A percentile compares a stretch with the other conserved stretches of the same genome.
Conservation (phyloP, 2,113 vertebrate genomes). For the Cettia cetti region DNA sequence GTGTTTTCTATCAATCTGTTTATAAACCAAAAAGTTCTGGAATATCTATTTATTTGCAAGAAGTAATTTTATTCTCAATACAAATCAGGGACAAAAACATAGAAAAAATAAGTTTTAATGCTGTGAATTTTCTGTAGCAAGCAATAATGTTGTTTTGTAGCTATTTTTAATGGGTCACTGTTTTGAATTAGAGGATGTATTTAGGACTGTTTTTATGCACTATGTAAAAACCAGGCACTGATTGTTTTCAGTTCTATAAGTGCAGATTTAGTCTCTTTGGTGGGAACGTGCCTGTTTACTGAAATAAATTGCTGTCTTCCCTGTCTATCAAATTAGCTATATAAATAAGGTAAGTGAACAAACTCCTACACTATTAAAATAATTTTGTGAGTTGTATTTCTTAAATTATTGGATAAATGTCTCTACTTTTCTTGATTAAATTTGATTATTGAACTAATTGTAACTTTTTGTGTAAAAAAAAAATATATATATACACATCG, state of each 20-base stretch:
- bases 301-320: not conserved
- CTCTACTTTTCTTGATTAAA: not conserved
- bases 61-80: not conserved
- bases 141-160: not conserved
- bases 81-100: not conserved
- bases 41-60: not conserved
- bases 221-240: not conserved
- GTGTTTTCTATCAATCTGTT: not conserved
- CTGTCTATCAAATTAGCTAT: not conserved
- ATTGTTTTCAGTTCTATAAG: not conserved
- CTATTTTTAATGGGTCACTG: not conserved
- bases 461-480: conserved; percentile 7
- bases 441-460: not conserved
- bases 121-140: not conserved
- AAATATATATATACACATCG: no score
- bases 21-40: not conserved
- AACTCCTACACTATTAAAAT: not conserved
- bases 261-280: not conserved
- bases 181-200: not conserved
- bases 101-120: not conserved
- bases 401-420: not conserved
- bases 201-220: not conserved
- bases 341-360: not conserved
- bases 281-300: not conserved
- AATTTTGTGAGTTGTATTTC: not conserved